Evolutionary conservation across 2,888 invertebrate genomes (phyloP), one percentile per base, ranked within the genome.

Genomic region (Carpatolechia fugitivella): DNA sequence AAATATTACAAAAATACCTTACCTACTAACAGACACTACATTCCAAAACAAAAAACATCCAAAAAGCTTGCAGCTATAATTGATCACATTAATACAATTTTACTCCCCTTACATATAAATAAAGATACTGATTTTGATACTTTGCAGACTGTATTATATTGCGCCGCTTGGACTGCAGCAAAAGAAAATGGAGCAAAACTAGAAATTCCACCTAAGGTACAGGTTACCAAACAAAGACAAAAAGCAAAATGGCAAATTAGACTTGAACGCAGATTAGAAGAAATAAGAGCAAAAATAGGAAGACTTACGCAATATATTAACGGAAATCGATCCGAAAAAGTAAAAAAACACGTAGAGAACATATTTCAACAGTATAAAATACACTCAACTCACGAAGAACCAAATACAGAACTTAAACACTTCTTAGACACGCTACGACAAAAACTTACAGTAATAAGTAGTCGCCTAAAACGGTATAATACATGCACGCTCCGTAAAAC

Each of bases 321-420:
- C 14, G 57, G 60, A 18, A 60, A 35, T n/a, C 52, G 60, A 50
- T 33, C 35, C 8, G 1, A 14, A 10, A 33, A 30, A 11, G n/a
- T 60, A 13, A 18, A 13, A 16, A 53, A 16, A 35, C 54, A 56
- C 7, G 50, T 57, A 3, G 30, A 52, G 8, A 18, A 44, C 0
- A 58, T 60, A 11, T 16, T 52, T 14, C n/a, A 54, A 40, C 40
- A 60, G 47, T 57, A 57, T 14, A 56, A 53, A 54, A 56, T 44
- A 10, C 60, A 60, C 24, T 53, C 60, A 2, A n/a, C 33, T 33
- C 60, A 60, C n/a, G 60, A 60, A 49, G 54, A 48, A 51, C 36
- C 52, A 5, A 60, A 58, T n/a, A 56, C 53, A 38, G 33, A 55
- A n/a, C 29, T 51, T 8, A 29, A 48, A 18, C 54, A 60, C 7